Evolutionary conservation across 2,113 vertebrate species (phyloP).

Genomic region (Lasiurus cinereus): DNA sequence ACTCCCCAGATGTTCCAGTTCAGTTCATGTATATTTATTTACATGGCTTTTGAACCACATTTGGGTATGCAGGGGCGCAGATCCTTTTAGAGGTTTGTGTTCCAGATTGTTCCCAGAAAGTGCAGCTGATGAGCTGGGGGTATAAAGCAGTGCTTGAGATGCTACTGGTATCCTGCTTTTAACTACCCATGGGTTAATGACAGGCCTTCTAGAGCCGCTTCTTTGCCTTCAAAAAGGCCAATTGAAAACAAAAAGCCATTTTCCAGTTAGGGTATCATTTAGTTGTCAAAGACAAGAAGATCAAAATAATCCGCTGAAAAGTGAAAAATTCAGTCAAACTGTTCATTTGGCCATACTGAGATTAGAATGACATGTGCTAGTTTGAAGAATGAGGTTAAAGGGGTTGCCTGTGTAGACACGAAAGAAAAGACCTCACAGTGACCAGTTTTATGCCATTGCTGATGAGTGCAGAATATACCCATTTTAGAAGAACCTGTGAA

Average conservation of each 20-base stretch:
- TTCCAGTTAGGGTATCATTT: constrained; percentile 50
- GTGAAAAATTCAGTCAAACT: constrained; percentile 55
- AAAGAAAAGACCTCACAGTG: not conserved
- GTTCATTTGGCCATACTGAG: constrained; percentile 54
- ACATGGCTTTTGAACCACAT: constrained; percentile 86
- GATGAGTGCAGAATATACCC: not conserved
- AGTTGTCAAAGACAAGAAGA: constrained; percentile 68
- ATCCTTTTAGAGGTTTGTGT: constrained; percentile 75
- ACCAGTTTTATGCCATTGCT: constrained; percentile 14
- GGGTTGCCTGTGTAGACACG: not conserved
- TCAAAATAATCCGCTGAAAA: constrained; percentile 71
- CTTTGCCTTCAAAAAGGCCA: constrained; percentile 80
- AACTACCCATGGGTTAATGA: constrained; percentile 75
- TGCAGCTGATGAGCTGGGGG: constrained; percentile 57
- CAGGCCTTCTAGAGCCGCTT: constrained; percentile 56
- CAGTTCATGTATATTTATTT: constrained; percentile 90
- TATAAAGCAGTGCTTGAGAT: constrained; percentile 79
- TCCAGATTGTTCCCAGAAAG: constrained; percentile 84
- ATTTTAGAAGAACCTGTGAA: constrained; percentile 63
- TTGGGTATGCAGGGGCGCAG: constrained; percentile 78
- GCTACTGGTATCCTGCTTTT: constrained; percentile 66
- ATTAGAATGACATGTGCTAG: constrained; percentile 22
- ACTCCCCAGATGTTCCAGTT: constrained; percentile 87
- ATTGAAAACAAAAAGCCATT: constrained; percentile 73
- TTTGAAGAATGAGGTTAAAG: constrained; percentile 34